phyloP scores from a whole-genome alignment of 2,888 invertebrate species.

The Craniophora ligustri region DNA sequence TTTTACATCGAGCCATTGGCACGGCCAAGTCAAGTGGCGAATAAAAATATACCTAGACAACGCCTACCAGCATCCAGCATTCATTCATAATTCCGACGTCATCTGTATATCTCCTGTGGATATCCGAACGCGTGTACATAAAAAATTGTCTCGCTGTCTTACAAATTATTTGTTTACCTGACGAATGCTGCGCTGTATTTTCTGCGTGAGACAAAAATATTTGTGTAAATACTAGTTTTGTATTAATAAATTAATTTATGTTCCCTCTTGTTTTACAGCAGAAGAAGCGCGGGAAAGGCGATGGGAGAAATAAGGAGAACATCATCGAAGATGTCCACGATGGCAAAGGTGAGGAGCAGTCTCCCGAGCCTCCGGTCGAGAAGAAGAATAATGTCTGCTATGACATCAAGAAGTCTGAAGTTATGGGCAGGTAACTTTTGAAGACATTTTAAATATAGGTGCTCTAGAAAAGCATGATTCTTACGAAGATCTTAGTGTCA shows the following conservation, averaged over 20 bases:
- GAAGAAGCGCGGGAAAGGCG: constrained; percentile 77
- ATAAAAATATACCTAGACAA: constrained; percentile 83
- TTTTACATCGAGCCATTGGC: constrained; percentile 82
- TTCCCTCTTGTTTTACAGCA: constrained; percentile 70
- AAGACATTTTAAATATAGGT: not conserved
- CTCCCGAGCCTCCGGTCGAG: constrained; percentile 87
- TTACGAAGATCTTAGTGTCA: not conserved
- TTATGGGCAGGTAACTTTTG: constrained; percentile 88
- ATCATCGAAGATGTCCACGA: constrained; percentile 66
- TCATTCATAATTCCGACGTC: constrained; percentile 80
- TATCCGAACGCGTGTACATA: constrained; percentile 60
- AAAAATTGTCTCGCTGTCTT: constrained; percentile 61
- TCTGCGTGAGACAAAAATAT: constrained; percentile 67
- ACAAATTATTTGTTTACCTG: constrained; percentile 45
- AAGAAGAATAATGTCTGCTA: constrained; percentile 85
- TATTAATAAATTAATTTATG: constrained; percentile 9
- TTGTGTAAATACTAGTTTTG: not conserved
- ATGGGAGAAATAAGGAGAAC: constrained; percentile 79
- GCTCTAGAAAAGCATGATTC: not conserved
- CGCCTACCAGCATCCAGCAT: constrained; percentile 73
- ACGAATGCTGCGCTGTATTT: constrained; percentile 74
- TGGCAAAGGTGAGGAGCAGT: constrained; percentile 51
- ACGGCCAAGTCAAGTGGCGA: constrained; percentile 79
- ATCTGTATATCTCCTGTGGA: constrained; percentile 66
- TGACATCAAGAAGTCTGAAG: constrained; percentile 88